Percentiles rank a stretch among this genome's conserved stretches.
Conservation (phyloP, 2,113 vertebrate species). For the Oostethus manadensis region DNA sequence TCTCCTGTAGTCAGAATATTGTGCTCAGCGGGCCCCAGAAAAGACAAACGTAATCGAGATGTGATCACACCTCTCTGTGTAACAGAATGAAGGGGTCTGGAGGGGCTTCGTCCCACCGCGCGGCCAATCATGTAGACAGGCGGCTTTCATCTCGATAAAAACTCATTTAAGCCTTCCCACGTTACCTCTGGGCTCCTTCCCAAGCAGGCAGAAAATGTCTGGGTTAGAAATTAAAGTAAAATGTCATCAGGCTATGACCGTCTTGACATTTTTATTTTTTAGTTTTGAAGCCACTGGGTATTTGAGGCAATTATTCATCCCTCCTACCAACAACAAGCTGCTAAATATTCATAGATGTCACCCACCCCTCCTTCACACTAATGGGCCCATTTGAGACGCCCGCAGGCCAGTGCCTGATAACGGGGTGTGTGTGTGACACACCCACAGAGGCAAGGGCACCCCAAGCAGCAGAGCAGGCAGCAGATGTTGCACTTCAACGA, state of each 20-base stretch:
- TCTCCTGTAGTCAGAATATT: too few species aligned
- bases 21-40: background rate
- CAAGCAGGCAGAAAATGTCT: background rate
- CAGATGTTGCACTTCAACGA: background rate
- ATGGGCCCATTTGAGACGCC: background rate
- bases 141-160: slow-evolving; percentile 11
- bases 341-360: slow-evolving; percentile 41
- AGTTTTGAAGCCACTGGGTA: slow-evolving; percentile 3
- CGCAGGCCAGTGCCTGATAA: background rate
- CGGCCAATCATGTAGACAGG: slow-evolving; percentile 2
- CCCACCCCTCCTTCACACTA: slow-evolving; percentile 11
- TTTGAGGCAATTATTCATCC: slow-evolving; percentile 25
- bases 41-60: too few species aligned
- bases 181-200: slow-evolving; percentile 4
- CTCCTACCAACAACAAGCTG: slow-evolving; percentile 24
- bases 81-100: slow-evolving; percentile 8
- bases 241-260: background rate
- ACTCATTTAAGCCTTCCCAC: background rate
- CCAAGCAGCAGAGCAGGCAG: background rate
- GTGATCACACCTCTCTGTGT: background rate
- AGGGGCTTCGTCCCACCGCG: slow-evolving; percentile 6
- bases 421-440: background rate
- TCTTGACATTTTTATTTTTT: slow-evolving; percentile 3
- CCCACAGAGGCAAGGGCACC: slow-evolving; percentile 3
- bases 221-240: slow-evolving; percentile 1